Conservation (phyloP, 2,888 invertebrate genomes). For the Flexamia atlantica region DNA sequence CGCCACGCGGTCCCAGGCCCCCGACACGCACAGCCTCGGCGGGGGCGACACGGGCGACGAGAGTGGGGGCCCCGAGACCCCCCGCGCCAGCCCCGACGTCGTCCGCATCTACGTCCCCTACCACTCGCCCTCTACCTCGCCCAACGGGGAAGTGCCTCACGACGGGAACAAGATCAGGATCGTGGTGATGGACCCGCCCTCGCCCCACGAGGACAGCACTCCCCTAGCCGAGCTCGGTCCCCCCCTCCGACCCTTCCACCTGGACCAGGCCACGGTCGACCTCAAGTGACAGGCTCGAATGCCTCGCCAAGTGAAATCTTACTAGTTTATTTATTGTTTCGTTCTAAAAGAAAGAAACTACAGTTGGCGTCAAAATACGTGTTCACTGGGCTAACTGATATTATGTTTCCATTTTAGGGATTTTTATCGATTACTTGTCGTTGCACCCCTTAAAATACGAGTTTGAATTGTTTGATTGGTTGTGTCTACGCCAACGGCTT, state of each 20-base stretch:
- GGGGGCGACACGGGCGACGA: conserved; percentile 81
- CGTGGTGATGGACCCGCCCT: conserved; percentile 76
- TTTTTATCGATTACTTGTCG: too few relatives aligned
- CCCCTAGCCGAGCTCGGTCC: conserved; percentile 71
- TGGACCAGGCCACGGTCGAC: conserved; percentile 70
- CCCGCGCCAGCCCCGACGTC: conserved; percentile 81
- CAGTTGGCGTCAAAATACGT: too few relatives aligned
- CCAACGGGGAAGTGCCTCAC: conserved; percentile 75
- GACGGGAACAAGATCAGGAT: conserved; percentile 87
- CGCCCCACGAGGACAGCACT: conserved; percentile 69
- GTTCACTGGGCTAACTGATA: too few relatives aligned
- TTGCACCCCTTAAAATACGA: too few relatives aligned
- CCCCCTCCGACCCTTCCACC: conserved; percentile 68
- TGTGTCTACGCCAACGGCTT: too few relatives aligned
- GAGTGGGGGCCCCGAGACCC: conserved; percentile 77
- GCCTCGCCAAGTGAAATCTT: neutral
- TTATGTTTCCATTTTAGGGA: too few relatives aligned
- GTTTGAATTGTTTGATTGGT: too few relatives aligned
- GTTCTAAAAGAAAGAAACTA: too few relatives aligned
- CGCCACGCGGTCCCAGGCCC: conserved; percentile 84
- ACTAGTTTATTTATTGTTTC: neutral
- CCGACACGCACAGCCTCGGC: conserved; percentile 87
- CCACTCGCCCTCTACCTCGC: conserved; percentile 73
- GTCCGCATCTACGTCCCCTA: conserved; percentile 90
- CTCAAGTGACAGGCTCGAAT: conserved; percentile 68